Conservation (phyloP, 2,888 invertebrate species). For the Coelinius sp. region DNA sequence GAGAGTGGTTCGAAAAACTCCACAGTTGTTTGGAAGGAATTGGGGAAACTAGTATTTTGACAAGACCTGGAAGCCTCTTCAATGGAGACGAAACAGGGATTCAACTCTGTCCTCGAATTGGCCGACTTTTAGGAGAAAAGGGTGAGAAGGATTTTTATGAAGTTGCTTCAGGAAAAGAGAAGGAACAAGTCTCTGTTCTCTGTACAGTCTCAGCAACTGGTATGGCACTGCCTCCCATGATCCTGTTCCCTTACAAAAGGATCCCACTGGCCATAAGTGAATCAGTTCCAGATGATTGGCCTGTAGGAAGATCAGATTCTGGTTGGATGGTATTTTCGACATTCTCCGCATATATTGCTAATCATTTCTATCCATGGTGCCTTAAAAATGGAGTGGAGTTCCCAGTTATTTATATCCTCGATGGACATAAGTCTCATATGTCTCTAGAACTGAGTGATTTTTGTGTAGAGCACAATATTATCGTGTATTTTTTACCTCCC, state of each 20-base stretch:
- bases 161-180: conserved; percentile 46
- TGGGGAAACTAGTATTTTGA: conserved; percentile 38
- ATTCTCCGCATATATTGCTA: conserved; percentile 62
- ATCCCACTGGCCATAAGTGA: conserved; percentile 47
- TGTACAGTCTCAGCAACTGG: conserved; percentile 53
- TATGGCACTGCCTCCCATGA: conserved; percentile 55
- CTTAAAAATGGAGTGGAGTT: conserved; percentile 51
- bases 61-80: conserved; percentile 43
- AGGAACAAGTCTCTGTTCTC: conserved; percentile 49
- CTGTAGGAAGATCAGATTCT: conserved; percentile 54
- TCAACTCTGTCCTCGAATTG: conserved; percentile 46
- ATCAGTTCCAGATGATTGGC: conserved; percentile 49
- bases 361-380: conserved; percentile 57
- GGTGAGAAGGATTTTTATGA: conserved; percentile 47
- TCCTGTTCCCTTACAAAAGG: conserved; percentile 56
- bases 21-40: conserved; percentile 47
- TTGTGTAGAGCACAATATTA: conserved; percentile 51
- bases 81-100: conserved; percentile 51
- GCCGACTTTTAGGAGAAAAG: conserved; percentile 45
- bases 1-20: conserved; percentile 51
- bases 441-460: conserved; percentile 41
- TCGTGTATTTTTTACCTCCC: conserved; percentile 38
- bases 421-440: conserved; percentile 49
- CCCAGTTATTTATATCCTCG: conserved; percentile 53
- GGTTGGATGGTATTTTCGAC: conserved; percentile 62